phyloP scores from a whole-genome alignment of 2,113 vertebrate species.

The Microtus montanus region DNA sequence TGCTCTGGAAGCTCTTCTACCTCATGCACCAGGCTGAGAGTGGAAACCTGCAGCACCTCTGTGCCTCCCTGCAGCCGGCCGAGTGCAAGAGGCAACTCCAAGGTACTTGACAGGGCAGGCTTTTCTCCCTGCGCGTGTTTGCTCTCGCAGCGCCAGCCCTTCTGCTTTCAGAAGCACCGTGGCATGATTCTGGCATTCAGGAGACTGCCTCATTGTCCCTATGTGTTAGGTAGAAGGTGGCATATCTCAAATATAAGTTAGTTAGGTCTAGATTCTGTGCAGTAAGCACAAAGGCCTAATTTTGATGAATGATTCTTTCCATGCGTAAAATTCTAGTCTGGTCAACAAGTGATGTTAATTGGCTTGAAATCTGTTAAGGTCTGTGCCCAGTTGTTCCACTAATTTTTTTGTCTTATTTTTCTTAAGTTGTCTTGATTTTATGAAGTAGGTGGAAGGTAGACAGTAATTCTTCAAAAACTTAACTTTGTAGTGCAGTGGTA shows the following conservation, averaged over 20 bases:
- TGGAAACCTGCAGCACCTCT: slow-evolving; percentile 86
- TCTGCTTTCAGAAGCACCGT: neutral
- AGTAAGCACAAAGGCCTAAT: neutral
- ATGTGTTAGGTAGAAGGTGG: neutral
- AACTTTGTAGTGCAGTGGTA: neutral
- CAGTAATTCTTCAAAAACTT: neutral
- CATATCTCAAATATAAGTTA: neutral
- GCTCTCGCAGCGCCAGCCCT: neutral
- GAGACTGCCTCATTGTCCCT: neutral
- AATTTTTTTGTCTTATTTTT: neutral
- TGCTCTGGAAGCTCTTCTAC: slow-evolving; percentile 97
- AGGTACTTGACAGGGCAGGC: slow-evolving; percentile 82
- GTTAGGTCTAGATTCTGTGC: neutral
- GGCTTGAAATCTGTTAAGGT: neutral
- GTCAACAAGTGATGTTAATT: neutral
- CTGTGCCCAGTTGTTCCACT: neutral
- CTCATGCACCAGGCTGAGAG: slow-evolving; percentile 94
- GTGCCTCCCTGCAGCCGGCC: slow-evolving; percentile 77
- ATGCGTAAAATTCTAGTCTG: neutral
- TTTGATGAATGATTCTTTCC: neutral
- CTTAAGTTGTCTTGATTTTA: neutral
- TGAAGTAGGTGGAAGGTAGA: neutral
- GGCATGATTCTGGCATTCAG: neutral
- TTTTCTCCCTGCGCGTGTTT: no score
- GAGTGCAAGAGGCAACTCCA: slow-evolving; percentile 87